A percentile compares a stretch with the other conserved stretches of the same genome.
phyloP scores from a whole-genome alignment of 1,140 invertebrate genomes.

The Anastatus disparis region DNA sequence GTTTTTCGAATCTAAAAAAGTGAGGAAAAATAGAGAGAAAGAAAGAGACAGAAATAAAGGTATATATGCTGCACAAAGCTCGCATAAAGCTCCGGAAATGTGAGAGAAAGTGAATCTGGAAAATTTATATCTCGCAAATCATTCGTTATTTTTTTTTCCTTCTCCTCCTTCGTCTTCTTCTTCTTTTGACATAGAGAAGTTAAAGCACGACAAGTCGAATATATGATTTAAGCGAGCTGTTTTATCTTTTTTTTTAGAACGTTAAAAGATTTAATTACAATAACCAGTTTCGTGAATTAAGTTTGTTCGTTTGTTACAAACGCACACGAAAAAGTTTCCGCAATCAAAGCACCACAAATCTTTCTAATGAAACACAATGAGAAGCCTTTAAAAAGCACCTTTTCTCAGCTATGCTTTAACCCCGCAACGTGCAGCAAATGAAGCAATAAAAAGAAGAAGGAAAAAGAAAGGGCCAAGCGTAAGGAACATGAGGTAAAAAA shows the following conservation, averaged over 20 bases:
- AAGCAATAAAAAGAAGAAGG: no score
- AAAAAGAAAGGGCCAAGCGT: neutral
- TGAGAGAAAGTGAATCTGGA: neutral
- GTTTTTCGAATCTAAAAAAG: neutral
- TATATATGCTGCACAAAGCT: no score
- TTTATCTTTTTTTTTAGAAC: neutral
- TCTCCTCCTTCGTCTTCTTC: no score
- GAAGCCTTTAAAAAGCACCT: neutral
- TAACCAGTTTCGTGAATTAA: neutral
- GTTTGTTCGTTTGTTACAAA: no score
- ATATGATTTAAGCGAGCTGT: constrained; percentile 1
- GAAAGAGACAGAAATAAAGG: no score
- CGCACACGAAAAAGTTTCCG: neutral
- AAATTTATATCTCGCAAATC: constrained; percentile 13
- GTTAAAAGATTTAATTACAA: constrained; percentile 1
- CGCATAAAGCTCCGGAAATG: neutral
- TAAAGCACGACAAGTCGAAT: constrained; percentile 11
- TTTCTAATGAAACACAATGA: constrained; percentile 19
- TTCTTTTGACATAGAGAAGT: constrained; percentile 6
- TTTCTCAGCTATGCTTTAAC: neutral
- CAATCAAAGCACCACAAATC: neutral
- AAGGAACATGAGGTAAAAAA: neutral
- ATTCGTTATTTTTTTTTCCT: neutral
- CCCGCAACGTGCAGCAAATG: no score
- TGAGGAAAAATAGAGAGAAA: no score